A percentile compares a stretch with the other conserved stretches of the same genome.
Conservation (phyloP, 35 echinoderm and acorn worm genomes). For the Anneissia japonica region DNA sequence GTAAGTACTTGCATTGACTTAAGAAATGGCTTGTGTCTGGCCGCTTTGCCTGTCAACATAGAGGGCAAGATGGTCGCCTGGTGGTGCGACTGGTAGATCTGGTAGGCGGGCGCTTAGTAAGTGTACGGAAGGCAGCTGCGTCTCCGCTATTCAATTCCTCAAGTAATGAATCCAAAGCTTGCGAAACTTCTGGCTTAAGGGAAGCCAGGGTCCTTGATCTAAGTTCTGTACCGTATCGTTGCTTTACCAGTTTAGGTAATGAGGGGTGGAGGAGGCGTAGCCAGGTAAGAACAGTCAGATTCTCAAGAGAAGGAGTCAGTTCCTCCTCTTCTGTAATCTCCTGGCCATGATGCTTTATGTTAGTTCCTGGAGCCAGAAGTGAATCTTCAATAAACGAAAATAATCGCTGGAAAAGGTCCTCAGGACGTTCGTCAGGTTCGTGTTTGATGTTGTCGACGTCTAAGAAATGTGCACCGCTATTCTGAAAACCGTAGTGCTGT, state of each 20-base stretch:
- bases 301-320: constrained; percentile 52
- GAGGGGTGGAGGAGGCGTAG: constrained; percentile 40
- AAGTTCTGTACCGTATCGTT: constrained; percentile 47
- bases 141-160: constrained; percentile 17
- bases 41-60: neutral
- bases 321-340: constrained; percentile 50
- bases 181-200: constrained; percentile 57
- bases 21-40: neutral
- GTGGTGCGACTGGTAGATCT: neutral
- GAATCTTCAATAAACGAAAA: constrained; percentile 36
- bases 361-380: neutral
- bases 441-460: constrained; percentile 27
- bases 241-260: constrained; percentile 49
- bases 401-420: constrained; percentile 42
- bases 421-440: constrained; percentile 28
- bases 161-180: constrained; percentile 35
- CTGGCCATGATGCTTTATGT: constrained; percentile 52
- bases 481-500: constrained; percentile 46
- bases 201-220: constrained; percentile 33
- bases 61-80: neutral
- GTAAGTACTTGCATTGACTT: neutral
- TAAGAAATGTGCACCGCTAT: constrained; percentile 25
- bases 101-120: neutral
- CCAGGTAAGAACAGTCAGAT: constrained; percentile 63
- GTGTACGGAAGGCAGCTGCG: neutral